These are phyloP conservation scores for Otus scops DNA, from an alignment of 2,797 vertebrate species.

Conservation along the genomic window DNA sequence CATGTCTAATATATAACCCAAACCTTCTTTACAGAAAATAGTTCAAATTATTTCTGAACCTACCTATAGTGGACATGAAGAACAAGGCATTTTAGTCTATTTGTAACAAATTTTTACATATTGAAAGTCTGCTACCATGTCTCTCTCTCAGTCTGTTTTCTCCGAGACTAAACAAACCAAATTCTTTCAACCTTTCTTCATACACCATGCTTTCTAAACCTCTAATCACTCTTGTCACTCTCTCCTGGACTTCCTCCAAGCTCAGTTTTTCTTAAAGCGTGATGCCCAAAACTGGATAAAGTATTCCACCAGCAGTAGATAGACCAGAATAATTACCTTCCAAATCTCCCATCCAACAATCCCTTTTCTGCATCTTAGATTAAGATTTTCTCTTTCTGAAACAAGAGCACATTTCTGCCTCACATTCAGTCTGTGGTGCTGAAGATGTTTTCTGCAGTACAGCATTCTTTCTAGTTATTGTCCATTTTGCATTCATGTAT, in stretches of 20 bases:
- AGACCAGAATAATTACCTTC: not conserved
- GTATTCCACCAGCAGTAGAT: not conserved
- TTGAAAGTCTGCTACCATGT: not conserved
- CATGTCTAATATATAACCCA: not conserved
- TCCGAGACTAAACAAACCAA: slow-evolving; percentile 55
- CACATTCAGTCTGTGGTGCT: not conserved
- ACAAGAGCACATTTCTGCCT: not conserved
- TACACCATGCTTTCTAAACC: slow-evolving; percentile 40
- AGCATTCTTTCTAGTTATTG: not conserved
- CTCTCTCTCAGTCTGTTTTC: slow-evolving; percentile 7
- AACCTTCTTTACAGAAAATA: not conserved
- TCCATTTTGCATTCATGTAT: not conserved
- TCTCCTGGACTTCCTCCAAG: slow-evolving; percentile 28
- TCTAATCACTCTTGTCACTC: slow-evolving; percentile 49
- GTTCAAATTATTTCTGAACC: not conserved
- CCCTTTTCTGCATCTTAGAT: not conserved
- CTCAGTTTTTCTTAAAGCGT: slow-evolving; percentile 2
- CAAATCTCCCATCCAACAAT: not conserved
- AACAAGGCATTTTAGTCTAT: not conserved
- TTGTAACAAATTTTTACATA: not conserved
- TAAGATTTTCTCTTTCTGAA: not conserved
- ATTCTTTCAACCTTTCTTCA: slow-evolving; percentile 54
- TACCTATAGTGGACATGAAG: not conserved
- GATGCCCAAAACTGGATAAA: slow-evolving; percentile 34
- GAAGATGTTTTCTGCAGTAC: not conserved